Evolutionary conservation across 2,797 vertebrate species (phyloP).

Genomic region (Labeo calbasu): DNA sequence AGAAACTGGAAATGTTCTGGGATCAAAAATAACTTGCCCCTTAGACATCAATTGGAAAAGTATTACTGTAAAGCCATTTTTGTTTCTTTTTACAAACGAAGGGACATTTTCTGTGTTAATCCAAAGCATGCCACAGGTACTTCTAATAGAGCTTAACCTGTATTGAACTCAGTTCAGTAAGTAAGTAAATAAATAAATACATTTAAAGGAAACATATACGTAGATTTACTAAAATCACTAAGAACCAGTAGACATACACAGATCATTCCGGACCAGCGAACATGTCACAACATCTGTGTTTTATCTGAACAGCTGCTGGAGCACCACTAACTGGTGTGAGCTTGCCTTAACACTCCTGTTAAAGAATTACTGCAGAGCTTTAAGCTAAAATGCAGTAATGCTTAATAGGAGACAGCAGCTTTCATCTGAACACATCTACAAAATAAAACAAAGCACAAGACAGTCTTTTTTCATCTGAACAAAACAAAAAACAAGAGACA

Average conservation of each 20-base stretch:
- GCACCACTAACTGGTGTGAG: constrained; percentile 29
- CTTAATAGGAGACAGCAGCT: not conserved
- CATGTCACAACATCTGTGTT: constrained; percentile 31
- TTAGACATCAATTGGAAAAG: not conserved
- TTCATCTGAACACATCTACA: not conserved
- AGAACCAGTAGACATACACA: not conserved
- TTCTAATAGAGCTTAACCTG: not conserved
- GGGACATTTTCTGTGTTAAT: not conserved
- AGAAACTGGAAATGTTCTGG: not conserved
- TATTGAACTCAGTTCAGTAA: not conserved
- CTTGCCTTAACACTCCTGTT: constrained; percentile 20
- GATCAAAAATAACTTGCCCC: not conserved
- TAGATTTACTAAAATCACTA: not conserved
- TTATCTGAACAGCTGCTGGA: constrained; percentile 31
- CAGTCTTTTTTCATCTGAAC: too few species aligned
- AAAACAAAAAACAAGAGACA: too few species aligned
- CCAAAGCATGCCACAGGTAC: not conserved
- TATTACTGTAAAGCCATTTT: not conserved
- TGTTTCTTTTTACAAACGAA: not conserved
- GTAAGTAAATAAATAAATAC: not conserved
- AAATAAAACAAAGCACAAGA: not conserved
- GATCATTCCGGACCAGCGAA: not conserved
- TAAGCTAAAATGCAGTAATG: not conserved
- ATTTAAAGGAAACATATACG: not conserved
- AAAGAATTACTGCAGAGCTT: constrained; percentile 12